Base-by-base conservation (phyloP, 2,888 invertebrate genomes). In the Bedellia somnulentella region DNA sequence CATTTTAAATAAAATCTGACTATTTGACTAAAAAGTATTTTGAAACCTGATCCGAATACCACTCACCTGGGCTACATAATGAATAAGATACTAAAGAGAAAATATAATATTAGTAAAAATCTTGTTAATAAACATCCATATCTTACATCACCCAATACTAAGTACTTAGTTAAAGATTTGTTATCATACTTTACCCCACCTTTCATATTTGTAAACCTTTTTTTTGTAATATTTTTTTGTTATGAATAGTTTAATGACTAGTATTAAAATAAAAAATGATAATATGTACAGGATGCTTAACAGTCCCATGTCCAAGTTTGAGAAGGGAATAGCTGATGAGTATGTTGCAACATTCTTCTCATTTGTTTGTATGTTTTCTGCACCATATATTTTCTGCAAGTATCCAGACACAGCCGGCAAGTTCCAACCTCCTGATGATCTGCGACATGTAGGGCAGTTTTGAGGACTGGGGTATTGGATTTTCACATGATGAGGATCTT, bases 401-500 rank as follows among this genome's bases (percentile, higher is more conserved):
- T 86, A 87, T 30, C 62, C 57, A 27, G 85, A 64, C 2, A 89
- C 86, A 30, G 82, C 79, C 2, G 64, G 60, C 34, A 81, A 60
- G 41, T 85, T 80, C 85, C 86, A 89, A 27, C 63, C 64, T 15
- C 75, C 78, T 39, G 79, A 64, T 2, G 57, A 41, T 15, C 78
- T 58, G 40, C 79, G 71, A 52, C 94, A 94, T 24, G 70, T 58
- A 0, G 82, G 71, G 58, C 97, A 97, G 33, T 80, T 71, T 3
- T 58, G 47, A 2, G 57, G 48, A 48, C 41, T 84, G 42, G 99
- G 99, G 57, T 92, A 99, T 57, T 93, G 91, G 33, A 87, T 73
- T 63, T 99, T 99, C 0, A 90, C 93, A 60, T 86, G 85, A 31
- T 80, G 59, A 0, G 96, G 93, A 70, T 99, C 98, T 62, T 97